Evolutionary conservation across 2,113 vertebrate species (phyloP).

Genomic region (Hippocampus abdominalis): DNA sequence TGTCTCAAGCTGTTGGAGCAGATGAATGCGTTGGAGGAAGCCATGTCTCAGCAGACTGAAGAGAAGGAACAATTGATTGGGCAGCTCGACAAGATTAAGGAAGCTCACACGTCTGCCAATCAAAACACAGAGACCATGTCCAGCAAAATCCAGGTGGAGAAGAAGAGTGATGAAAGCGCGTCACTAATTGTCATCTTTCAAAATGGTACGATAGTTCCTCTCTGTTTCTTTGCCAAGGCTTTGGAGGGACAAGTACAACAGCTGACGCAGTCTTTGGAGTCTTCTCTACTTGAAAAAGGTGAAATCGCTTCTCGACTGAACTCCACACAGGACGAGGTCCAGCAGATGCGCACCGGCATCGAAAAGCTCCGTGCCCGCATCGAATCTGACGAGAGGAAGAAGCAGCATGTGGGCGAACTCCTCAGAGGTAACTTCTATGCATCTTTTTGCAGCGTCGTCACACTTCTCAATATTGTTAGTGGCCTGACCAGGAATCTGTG

Average conservation of each 20-base stretch:
- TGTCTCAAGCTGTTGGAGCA: constrained; percentile 58
- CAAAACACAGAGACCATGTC: constrained; percentile 70
- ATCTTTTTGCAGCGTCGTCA: not conserved
- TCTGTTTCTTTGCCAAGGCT: constrained; percentile 21
- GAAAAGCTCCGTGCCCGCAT: constrained; percentile 87
- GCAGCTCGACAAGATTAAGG: constrained; percentile 63
- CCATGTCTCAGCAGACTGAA: constrained; percentile 40
- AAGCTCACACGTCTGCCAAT: constrained; percentile 65
- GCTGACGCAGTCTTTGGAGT: constrained; percentile 75
- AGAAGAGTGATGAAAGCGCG: not conserved
- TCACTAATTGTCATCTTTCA: not conserved
- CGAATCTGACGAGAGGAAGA: constrained; percentile 84
- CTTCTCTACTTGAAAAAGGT: constrained; percentile 78
- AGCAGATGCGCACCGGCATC: constrained; percentile 78
- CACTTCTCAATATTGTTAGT: not conserved
- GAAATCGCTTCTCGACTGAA: constrained; percentile 79
- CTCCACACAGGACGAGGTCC: constrained; percentile 81
- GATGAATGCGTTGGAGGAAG: constrained; percentile 65
- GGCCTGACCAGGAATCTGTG: constrained; percentile 7
- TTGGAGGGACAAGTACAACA: constrained; percentile 71
- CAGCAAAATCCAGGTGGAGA: constrained; percentile 68
- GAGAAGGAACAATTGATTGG: constrained; percentile 67
- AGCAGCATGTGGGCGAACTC: constrained; percentile 67
- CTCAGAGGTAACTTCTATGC: constrained; percentile 62
- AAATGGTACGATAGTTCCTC: not conserved